Conservation (phyloP, 2,113 vertebrate species). For the Pungitius pungitius region DNA sequence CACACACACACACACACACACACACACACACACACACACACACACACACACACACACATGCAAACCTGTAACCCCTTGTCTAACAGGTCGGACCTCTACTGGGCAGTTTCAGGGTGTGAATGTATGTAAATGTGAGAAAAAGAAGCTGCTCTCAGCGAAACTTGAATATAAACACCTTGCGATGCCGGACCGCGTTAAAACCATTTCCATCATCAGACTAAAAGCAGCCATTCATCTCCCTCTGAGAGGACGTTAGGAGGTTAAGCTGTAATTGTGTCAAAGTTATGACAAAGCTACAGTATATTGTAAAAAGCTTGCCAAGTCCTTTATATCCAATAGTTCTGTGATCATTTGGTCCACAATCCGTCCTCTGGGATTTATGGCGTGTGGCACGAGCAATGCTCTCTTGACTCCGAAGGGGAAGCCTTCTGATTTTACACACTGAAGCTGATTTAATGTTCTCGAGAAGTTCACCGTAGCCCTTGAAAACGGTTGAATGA, state of each 20-base stretch:
- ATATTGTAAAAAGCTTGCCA: not conserved
- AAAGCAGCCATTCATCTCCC: slow-evolving; percentile 38
- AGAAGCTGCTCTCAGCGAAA: slow-evolving; percentile 14
- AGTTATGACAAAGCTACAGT: not conserved
- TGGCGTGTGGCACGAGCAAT: not conserved
- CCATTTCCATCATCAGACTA: not conserved
- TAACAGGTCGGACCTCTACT: not conserved
- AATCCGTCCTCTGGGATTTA: slow-evolving; percentile 13
- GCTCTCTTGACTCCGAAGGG: not conserved
- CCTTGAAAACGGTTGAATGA: not conserved
- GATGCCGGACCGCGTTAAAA: slow-evolving; percentile 5
- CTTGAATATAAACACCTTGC: not conserved
- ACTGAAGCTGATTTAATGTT: not conserved
- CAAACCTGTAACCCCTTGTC: not conserved
- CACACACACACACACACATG: slow-evolving; percentile 10
- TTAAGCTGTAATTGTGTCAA: slow-evolving; percentile 33
- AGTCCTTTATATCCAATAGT: not conserved
- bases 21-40: not conserved
- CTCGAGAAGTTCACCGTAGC: not conserved
- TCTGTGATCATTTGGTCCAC: not conserved
- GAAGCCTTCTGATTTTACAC: not conserved
- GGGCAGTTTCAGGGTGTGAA: not conserved
- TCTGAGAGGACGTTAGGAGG: slow-evolving; percentile 6
- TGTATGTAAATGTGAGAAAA: not conserved
- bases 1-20: slow-evolving; percentile 5